Base-by-base conservation (phyloP, 2,888 invertebrate genomes). In the Acronicta leporina region DNA sequence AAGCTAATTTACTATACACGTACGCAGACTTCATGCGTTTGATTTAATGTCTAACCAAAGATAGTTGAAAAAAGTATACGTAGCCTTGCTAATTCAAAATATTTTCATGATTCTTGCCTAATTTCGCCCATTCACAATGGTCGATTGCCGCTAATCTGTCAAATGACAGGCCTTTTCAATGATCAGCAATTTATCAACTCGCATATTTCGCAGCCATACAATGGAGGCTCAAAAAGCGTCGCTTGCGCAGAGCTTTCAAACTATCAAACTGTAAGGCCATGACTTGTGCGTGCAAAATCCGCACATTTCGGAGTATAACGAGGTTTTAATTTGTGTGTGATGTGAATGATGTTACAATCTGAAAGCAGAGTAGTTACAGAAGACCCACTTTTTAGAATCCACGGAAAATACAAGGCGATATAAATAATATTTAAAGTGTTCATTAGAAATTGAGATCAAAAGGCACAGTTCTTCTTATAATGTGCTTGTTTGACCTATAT, bases 251-350 rank as follows among this genome's bases (percentile, higher is more conserved):
- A 68, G 65, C 75, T 75, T 70, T 75, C 62, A 75, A 77, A 59
- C 48, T 35, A 8, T 20, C 20, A 40, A 38, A 14, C 13, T 15
- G 14, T 49, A 47, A 66, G 77, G 73, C 66, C 76, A 60, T 74
- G 64, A 55, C 6, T n/a, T 3, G 56, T 68, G 77, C 75, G 70
- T 58, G 49, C 65, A 58, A 56, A 77, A 70, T 63, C 48, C 48
- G 53, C 49, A 50, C 64, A 63, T 62, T 73, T 64, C 35, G n/a
- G 25, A 49, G 45, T 45, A 13, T 77, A 75, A 77, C 60, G 73
- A 78, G 63, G 7, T 45, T 77, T 77, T 77, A 75, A 77, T 71
- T 68, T 16, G 75, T 77, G 43, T 70, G 50, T 73, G n/a, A n/a
- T n/a, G n/a, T n/a, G n/a, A 68, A 62, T 65, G 48, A 55, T 57